Evolutionary conservation across 2,888 invertebrate genomes (phyloP).

Genomic region (Polydesmus complanatus): DNA sequence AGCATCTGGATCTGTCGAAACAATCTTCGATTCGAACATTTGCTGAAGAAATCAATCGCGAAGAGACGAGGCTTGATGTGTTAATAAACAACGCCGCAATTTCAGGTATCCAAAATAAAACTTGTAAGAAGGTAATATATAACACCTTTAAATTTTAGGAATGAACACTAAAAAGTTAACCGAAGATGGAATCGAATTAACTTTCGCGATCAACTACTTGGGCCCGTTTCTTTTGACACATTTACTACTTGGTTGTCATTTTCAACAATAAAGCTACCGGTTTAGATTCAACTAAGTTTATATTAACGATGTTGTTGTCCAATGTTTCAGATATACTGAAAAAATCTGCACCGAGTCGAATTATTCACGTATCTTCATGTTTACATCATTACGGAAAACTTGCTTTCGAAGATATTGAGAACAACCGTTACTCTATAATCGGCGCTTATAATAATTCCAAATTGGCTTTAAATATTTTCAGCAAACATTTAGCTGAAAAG

Average conservation of each 20-base stretch:
- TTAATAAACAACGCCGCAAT: conserved; percentile 19
- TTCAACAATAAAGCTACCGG: no score
- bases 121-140: not conserved
- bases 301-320: no score
- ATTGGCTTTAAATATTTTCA: not conserved
- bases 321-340: not conserved
- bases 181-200: not conserved
- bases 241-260: not conserved
- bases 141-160: not conserved
- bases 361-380: not conserved
- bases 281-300: no score
- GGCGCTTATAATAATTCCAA: not conserved
- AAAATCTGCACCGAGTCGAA: not conserved
- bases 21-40: conserved; percentile 4
- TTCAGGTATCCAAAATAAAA: not conserved
- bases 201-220: not conserved
- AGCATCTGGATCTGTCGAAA: conserved; percentile 8
- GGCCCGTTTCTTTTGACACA: not conserved
- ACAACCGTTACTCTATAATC: not conserved
- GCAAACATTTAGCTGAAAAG: not conserved
- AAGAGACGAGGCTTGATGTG: conserved; percentile 12
- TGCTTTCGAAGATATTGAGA: not conserved
- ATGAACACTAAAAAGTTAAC: not conserved
- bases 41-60: conserved; percentile 5
- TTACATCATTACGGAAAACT: not conserved